Percentiles rank a stretch among this genome's conserved stretches.
Conservation (phyloP, 2,888 invertebrate genomes). For the Dolichopus griseipennis region DNA sequence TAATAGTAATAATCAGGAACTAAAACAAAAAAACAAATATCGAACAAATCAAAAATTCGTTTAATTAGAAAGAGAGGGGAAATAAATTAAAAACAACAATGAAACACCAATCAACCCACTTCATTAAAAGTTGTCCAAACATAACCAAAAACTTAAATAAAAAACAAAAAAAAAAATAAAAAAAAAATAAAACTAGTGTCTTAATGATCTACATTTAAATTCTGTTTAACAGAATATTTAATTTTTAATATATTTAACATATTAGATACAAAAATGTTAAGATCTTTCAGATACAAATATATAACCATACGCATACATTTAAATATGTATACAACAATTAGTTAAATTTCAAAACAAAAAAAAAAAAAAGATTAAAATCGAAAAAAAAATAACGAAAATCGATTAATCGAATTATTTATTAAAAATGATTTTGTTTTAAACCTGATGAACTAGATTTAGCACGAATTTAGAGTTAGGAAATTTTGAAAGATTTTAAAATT, state of each 20-base stretch:
- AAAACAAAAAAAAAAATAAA: too few relatives aligned
- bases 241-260: too few relatives aligned
- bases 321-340: not conserved
- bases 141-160: not conserved
- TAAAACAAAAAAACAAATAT: not conserved
- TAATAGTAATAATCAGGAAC: not conserved
- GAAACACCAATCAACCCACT: not conserved
- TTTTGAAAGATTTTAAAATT: not conserved
- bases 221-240: not conserved
- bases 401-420: conserved; percentile 1
- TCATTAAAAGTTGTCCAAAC: conserved; percentile 4
- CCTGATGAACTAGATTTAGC: not conserved
- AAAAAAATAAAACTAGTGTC: not conserved
- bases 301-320: not conserved
- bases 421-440: not conserved
- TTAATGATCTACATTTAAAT: conserved; percentile 2
- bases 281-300: too few relatives aligned
- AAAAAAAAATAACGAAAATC: not conserved
- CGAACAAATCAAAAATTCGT: not conserved
- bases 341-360: not conserved
- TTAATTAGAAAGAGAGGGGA: too few relatives aligned
- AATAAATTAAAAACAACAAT: not conserved
- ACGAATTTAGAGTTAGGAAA: not conserved
- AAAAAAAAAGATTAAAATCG: not conserved
- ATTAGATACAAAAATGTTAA: too few relatives aligned